phyloP scores from a whole-genome alignment of 1,140 invertebrate species.

The Andrena cerasifolii region DNA sequence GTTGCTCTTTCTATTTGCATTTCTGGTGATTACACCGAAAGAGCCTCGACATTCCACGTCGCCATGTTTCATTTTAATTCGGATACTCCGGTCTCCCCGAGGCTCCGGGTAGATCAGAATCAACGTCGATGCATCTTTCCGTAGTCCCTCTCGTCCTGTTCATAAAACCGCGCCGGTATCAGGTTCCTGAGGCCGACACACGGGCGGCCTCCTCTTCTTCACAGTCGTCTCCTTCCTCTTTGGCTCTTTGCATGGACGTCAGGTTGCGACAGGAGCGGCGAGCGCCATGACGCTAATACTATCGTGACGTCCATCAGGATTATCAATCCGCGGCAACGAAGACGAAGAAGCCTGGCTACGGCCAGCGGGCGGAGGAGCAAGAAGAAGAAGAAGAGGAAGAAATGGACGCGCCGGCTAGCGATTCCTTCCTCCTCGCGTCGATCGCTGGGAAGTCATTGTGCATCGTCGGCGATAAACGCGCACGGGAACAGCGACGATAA shows the following conservation, averaged over 20 bases:
- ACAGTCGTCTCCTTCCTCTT: constrained; percentile 46
- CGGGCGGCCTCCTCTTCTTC: constrained; percentile 60
- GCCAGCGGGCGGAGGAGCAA: not conserved
- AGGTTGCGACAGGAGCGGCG: constrained; percentile 63
- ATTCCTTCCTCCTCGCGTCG: constrained; percentile 18
- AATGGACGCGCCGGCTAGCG: constrained; percentile 28
- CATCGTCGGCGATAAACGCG: constrained; percentile 36
- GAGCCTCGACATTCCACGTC: not conserved
- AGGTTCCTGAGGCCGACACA: constrained; percentile 65
- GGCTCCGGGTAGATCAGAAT: constrained; percentile 3
- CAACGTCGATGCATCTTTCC: constrained; percentile 32
- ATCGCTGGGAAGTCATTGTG: constrained; percentile 40
- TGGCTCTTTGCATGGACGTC: constrained; percentile 54
- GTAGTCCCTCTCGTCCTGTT: constrained; percentile 19
- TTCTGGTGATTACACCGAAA: not conserved
- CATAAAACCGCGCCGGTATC: constrained; percentile 64
- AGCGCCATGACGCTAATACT: constrained; percentile 73
- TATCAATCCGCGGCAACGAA: constrained; percentile 66
- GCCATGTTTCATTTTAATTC: constrained; percentile 7
- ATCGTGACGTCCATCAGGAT: constrained; percentile 76
- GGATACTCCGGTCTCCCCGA: not conserved
- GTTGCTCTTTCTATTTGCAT: not conserved
- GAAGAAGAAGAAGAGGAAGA: constrained; percentile 1
- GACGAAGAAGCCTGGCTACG: constrained; percentile 45
- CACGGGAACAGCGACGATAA: constrained; percentile 24